Conservation (phyloP, 1,140 invertebrate species). For the Neodiprion pinetum region DNA sequence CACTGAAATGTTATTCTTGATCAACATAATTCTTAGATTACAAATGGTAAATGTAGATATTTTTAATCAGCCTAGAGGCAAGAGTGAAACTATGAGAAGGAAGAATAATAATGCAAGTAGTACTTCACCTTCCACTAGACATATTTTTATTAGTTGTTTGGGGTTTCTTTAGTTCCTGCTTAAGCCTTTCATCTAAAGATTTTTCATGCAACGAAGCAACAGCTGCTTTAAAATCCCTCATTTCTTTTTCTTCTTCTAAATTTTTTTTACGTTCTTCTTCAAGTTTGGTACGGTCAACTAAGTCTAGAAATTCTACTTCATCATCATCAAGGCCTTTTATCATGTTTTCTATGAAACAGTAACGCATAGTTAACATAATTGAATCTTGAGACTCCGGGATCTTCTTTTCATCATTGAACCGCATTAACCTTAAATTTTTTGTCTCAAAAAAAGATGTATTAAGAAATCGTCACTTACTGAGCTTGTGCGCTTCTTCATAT, state of each 20-base stretch:
- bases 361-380: conserved; percentile 18
- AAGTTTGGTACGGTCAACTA: conserved; percentile 85
- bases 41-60: conserved; percentile 19
- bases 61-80: conserved; percentile 15
- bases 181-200: conserved; percentile 70
- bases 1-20: conserved; percentile 33
- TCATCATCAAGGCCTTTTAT: conserved; percentile 95
- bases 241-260: conserved; percentile 81
- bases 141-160: conserved; percentile 43
- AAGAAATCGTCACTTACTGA: conserved; percentile 72
- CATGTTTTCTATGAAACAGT: conserved; percentile 80
- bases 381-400: conserved; percentile 6
- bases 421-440: conserved; percentile 15
- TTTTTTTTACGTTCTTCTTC: conserved; percentile 82
- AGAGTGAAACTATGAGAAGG: not conserved
- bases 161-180: conserved; percentile 63
- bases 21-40: conserved; percentile 20
- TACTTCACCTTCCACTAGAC: conserved; percentile 44
- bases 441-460: conserved; percentile 1
- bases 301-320: conserved; percentile 91
- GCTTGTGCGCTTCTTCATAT: conserved; percentile 92
- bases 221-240: conserved; percentile 81
- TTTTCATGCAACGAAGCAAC: conserved; percentile 83
- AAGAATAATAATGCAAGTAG: conserved; percentile 5
- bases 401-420: conserved; percentile 12